Conservation (phyloP, 2,113 vertebrate genomes). For the Alectura lathami region DNA sequence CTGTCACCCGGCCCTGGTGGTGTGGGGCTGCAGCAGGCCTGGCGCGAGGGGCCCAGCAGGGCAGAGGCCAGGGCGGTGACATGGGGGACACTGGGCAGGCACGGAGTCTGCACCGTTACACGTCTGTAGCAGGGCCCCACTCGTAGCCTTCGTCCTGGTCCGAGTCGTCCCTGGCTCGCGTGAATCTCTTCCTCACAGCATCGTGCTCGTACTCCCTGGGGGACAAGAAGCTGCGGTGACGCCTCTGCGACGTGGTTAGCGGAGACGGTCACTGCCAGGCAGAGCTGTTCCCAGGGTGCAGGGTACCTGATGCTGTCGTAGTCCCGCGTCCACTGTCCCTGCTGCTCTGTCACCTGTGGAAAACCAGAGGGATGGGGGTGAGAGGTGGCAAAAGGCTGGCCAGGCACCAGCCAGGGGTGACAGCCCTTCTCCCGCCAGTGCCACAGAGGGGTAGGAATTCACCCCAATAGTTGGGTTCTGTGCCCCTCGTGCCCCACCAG, state of each 20-base stretch:
- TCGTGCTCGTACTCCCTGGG: conserved; percentile 82
- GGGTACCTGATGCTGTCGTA: conserved; percentile 53
- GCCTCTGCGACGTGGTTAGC: accelerated
- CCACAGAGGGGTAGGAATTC: background rate
- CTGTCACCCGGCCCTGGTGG: accelerated
- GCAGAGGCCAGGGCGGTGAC: background rate
- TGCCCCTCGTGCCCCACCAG: background rate
- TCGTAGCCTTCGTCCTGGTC: conserved; percentile 79
- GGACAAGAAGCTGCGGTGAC: background rate
- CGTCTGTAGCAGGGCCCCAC: conserved; percentile 94
- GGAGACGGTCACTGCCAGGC: background rate
- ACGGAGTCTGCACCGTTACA: conserved; percentile 66
- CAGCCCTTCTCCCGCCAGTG: background rate
- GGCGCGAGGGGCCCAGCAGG: background rate
- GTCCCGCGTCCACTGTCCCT: background rate
- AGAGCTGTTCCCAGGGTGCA: background rate
- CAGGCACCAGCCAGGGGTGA: background rate
- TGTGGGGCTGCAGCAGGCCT: background rate
- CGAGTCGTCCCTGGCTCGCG: conserved; percentile 84
- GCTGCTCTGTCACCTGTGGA: background rate
- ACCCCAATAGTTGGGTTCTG: accelerated
- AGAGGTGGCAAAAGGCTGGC: background rate
- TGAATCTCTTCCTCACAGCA: conserved; percentile 85
- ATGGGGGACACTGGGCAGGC: too few relatives aligned
- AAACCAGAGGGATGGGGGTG: background rate